phyloP scores from a whole-genome alignment of 2,113 vertebrate genomes.

The Vidua macroura region DNA sequence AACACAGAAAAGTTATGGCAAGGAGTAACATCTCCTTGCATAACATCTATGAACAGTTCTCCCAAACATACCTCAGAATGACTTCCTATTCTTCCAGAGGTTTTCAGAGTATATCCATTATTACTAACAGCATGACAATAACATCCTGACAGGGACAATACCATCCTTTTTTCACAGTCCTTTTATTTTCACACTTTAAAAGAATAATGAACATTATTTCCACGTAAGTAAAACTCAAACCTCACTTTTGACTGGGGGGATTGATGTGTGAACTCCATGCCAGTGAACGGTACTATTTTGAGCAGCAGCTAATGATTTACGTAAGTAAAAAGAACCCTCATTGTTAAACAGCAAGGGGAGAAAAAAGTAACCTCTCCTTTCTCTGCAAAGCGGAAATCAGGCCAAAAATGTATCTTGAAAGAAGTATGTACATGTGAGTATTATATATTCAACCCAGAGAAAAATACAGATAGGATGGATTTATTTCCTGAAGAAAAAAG shows the following conservation, averaged over 20 bases:
- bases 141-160: neutral
- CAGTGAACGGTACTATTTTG: neutral
- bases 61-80: neutral
- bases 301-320: neutral
- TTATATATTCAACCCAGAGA: neutral
- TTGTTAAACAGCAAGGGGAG: neutral
- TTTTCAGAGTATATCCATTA: neutral
- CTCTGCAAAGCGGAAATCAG: neutral
- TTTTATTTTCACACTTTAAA: neutral
- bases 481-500: neutral
- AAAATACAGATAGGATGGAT: neutral
- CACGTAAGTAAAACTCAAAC: neutral
- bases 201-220: neutral
- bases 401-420: neutral
- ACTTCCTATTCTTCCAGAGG: neutral
- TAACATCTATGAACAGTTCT: neutral
- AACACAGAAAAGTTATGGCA: neutral
- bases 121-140: neutral
- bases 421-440: neutral
- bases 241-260: neutral
- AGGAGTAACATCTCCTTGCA: neutral
- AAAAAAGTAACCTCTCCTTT: neutral
- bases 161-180: neutral
- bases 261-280: neutral
- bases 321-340: neutral